Evolutionary conservation across 2,888 invertebrate genomes (phyloP).

Genomic region (Melitaea athalia): DNA sequence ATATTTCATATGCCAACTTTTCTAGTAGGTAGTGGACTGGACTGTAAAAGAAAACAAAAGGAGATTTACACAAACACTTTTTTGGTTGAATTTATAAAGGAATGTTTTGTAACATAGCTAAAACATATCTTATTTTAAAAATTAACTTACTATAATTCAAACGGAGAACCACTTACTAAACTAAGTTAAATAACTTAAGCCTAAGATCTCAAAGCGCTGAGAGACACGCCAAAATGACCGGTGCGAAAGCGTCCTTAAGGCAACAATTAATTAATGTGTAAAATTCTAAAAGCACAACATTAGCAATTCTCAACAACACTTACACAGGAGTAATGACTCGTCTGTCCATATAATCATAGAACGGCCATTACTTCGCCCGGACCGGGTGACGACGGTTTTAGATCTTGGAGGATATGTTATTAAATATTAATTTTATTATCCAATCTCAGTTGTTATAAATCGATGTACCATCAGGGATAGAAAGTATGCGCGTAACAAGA

Average conservation of each 20-base stretch:
- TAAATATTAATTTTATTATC: neutral
- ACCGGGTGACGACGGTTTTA: conserved; percentile 50
- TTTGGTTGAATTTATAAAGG: too few relatives aligned
- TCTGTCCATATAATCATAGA: conserved; percentile 83
- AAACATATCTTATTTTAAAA: neutral
- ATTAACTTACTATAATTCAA: neutral
- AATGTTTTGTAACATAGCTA: neutral
- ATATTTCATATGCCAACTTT: too few relatives aligned
- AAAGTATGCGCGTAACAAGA: too few relatives aligned
- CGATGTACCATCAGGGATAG: too few relatives aligned
- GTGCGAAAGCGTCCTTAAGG: conserved; percentile 46
- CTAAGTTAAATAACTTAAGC: neutral
- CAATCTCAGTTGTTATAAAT: neutral
- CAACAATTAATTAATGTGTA: conserved; percentile 74
- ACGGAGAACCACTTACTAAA: neutral
- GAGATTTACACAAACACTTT: too few relatives aligned
- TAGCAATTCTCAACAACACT: conserved; percentile 82
- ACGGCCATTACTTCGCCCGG: conserved; percentile 73
- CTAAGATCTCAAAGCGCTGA: neutral
- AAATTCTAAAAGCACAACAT: conserved; percentile 74
- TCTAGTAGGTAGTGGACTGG: too few relatives aligned
- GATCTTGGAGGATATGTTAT: conserved; percentile 23
- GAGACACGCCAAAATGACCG: neutral
- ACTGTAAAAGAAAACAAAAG: too few relatives aligned
- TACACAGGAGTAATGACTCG: conserved; percentile 80